Base-by-base conservation (phyloP, 2,888 invertebrate genomes). In the Onchidella celtica region DNA sequence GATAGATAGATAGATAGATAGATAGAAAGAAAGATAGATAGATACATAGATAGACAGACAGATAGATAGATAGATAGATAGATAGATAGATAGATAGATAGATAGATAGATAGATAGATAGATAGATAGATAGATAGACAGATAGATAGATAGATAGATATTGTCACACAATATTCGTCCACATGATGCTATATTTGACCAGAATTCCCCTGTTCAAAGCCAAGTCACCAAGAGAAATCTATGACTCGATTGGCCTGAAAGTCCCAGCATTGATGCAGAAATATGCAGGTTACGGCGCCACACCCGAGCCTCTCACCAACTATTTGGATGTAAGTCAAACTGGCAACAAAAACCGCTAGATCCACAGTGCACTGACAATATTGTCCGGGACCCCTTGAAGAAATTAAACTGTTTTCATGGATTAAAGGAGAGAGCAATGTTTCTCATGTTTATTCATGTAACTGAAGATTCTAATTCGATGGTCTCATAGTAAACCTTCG, bases 191-290 rank as follows among this genome's bases (percentile, higher is more conserved):
- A 47, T 47, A 17, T 47, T 47, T 57, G 47, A n/a, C 4, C 70
- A 93, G 94, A 85, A 95, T 98, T 79, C 96, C 96, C 21, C 93
- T 98, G 86, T 95, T 95, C 86, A 96, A 96, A 91, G 94, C 95
- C 79, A 94, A 96, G 90, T 95, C 96, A 0, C 96, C 95, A 0
- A 95, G 97, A 81, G 94, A 94, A 76, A 95, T 95, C 85, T 94
- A 98, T 72, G 94, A 95, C 72, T 96, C 96, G 91, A 96, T 97
- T 73, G 96, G 96, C 84, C 97, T 97, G 0, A 95, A 97, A 83
- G 91, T 97, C 72, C 93, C 95, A 69, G 74, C 81, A 21, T 80
- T 92, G 21, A 63, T 85, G 73, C 65, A 85, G 40, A 89, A 88
- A 74, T 92, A 92, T 83, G 78, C 24, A 34, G 65, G 32, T 61